Percentiles rank a stretch among this genome's conserved stretches.
These are phyloP conservation scores for Montipora sp. DNA, from an alignment of 64 coral and sea anemone species.

Conservation along the genomic window DNA sequence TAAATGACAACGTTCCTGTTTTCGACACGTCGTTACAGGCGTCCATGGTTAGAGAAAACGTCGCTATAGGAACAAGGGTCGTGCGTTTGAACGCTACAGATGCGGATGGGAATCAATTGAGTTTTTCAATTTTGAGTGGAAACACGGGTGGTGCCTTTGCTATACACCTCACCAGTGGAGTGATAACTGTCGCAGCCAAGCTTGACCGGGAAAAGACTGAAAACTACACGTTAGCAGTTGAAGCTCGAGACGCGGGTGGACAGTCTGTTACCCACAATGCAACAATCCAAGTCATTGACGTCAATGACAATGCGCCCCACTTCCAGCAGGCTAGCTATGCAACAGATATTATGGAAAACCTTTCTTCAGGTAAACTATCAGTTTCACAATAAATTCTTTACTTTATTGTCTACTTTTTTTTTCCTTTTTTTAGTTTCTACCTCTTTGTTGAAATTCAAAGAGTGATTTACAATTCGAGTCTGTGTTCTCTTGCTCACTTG, in stretches of 20 bases:
- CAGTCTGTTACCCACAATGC: conserved; percentile 77
- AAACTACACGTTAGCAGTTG: conserved; percentile 72
- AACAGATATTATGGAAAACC: conserved; percentile 57
- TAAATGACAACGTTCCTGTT: conserved; percentile 85
- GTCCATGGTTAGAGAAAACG: conserved; percentile 66
- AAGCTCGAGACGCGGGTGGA: conserved; percentile 64
- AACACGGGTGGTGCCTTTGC: conserved; percentile 73
- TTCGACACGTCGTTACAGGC: conserved; percentile 56
- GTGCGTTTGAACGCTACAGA: conserved; percentile 91
- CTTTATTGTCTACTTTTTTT: too few relatives aligned
- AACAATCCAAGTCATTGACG: conserved; percentile 71
- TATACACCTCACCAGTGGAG: conserved; percentile 68
- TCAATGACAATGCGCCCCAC: conserved; percentile 87
- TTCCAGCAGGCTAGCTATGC: conserved; percentile 57
- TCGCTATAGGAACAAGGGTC: conserved; percentile 84
- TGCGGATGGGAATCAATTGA: conserved; percentile 74
- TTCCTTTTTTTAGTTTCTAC: too few relatives aligned
- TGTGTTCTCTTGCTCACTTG: too few relatives aligned
- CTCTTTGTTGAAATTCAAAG: too few relatives aligned
- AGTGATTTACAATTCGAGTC: too few relatives aligned
- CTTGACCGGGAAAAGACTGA: conserved; percentile 87
- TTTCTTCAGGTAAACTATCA: conserved; percentile 43
- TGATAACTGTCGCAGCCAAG: conserved; percentile 72
- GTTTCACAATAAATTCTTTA: background rate
- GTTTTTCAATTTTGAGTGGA: conserved; percentile 64